phyloP scores from a whole-genome alignment of 2,797 vertebrate species.

The Mallotus villosus region DNA sequence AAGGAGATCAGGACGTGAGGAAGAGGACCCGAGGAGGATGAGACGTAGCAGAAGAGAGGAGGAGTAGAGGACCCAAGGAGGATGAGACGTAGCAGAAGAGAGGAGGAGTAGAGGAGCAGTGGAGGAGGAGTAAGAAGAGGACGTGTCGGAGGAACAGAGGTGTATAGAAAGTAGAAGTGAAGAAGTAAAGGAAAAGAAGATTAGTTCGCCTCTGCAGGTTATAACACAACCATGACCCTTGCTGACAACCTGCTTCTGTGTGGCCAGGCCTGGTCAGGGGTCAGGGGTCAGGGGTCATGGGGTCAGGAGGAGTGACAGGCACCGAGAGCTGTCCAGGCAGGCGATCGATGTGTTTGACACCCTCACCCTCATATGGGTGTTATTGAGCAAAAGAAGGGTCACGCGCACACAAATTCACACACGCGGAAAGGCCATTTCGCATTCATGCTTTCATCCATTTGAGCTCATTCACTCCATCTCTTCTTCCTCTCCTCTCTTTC shows the following conservation, averaged over 20 bases:
- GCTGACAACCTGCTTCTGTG: slow-evolving; percentile 63
- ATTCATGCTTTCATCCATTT: slow-evolving; percentile 16
- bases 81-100: slow-evolving; percentile 8
- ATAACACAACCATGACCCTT: slow-evolving; percentile 52
- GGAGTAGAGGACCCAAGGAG: neutral
- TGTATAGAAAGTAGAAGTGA: neutral
- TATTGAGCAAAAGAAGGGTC: neutral
- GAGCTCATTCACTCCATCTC: neutral
- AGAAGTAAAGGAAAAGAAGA: neutral
- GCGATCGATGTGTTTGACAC: slow-evolving; percentile 32
- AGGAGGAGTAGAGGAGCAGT: neutral
- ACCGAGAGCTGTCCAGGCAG: slow-evolving; percentile 17
- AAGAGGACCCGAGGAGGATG: neutral
- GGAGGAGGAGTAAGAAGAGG: neutral
- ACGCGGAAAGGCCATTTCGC: slow-evolving; percentile 11
- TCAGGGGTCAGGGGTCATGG: slow-evolving; percentile 41
- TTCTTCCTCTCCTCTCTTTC: neutral
- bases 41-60: slow-evolving; percentile 9
- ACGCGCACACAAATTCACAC: neutral
- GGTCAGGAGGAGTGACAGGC: slow-evolving; percentile 35
- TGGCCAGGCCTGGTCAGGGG: slow-evolving; percentile 61
- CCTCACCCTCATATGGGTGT: neutral
- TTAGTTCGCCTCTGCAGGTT: slow-evolving; percentile 16
- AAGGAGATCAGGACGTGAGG: neutral
- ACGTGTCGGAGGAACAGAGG: neutral